phyloP scores from a whole-genome alignment of 2,113 vertebrate species.

The Ciconia boyciana region DNA sequence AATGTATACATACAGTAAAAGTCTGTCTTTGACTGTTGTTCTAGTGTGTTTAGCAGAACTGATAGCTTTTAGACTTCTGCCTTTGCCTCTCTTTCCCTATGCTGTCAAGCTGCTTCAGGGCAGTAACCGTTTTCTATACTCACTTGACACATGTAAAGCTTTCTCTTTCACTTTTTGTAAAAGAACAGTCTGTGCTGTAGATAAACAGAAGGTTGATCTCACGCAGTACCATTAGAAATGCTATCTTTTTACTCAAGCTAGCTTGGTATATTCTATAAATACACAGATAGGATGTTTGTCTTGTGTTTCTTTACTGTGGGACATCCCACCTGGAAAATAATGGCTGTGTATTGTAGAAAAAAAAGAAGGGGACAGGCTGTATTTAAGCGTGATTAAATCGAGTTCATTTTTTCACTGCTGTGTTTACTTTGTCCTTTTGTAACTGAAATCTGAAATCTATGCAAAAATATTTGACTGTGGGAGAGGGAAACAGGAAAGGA shows the following conservation, averaged over 20 bases:
- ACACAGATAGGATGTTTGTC: neutral
- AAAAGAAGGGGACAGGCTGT: neutral
- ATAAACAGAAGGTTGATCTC: neutral
- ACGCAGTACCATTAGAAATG: neutral
- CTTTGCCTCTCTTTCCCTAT: neutral
- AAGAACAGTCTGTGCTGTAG: neutral
- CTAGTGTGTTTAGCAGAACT: neutral
- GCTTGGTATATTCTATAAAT: neutral
- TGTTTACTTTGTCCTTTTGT: neutral
- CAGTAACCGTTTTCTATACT: neutral
- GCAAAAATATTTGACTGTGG: neutral
- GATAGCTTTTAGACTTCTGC: neutral
- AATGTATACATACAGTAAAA: neutral
- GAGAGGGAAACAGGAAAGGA: neutral
- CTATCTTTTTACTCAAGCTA: neutral
- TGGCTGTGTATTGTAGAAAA: neutral
- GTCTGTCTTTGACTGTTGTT: neutral
- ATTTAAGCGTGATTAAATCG: neutral
- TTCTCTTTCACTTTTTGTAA: neutral
- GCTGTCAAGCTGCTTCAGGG: neutral
- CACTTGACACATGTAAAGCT: neutral
- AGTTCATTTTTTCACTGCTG: neutral
- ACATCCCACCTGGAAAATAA: neutral
- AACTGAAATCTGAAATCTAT: neutral
- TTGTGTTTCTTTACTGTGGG: neutral